Evolutionary conservation across 2,888 invertebrate species (phyloP).

Genomic region (Noctuana brunneofusca): DNA sequence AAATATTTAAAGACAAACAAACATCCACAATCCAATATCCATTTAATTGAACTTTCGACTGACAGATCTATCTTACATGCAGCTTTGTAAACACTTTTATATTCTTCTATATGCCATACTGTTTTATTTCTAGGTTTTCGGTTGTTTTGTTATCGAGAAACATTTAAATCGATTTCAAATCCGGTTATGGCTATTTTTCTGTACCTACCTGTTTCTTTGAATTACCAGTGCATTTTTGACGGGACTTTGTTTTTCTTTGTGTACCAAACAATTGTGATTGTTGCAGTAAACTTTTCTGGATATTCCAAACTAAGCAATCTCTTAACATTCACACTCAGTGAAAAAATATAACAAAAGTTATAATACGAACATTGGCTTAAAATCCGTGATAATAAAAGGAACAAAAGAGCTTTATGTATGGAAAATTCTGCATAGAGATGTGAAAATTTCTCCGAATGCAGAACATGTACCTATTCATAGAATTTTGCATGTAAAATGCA

Average conservation of each 20-base stretch:
- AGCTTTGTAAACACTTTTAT: background rate
- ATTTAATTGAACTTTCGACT: conserved; percentile 12
- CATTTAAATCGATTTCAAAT: conserved; percentile 9
- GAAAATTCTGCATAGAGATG: conserved; percentile 27
- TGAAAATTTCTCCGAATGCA: conserved; percentile 28
- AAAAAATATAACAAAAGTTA: conserved; percentile 4
- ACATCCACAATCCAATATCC: conserved; percentile 33
- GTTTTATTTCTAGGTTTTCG: background rate
- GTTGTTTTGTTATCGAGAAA: conserved; percentile 4
- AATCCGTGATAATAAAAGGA: conserved; percentile 15
- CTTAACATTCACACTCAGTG: background rate
- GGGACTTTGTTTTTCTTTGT: background rate
- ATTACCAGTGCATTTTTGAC: background rate
- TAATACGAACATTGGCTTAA: conserved; percentile 12
- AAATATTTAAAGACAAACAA: conserved; percentile 39
- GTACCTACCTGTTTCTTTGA: background rate
- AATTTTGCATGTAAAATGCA: conserved; percentile 32
- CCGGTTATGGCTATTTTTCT: background rate
- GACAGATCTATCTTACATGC: background rate
- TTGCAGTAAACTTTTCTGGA: too few species aligned
- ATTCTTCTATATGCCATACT: background rate
- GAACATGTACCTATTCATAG: conserved; percentile 26
- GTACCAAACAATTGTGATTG: background rate
- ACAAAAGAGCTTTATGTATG: conserved; percentile 23
- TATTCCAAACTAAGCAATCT: background rate